Conservation (phyloP, 2,113 vertebrate genomes). For the Otolemur garnettii region DNA sequence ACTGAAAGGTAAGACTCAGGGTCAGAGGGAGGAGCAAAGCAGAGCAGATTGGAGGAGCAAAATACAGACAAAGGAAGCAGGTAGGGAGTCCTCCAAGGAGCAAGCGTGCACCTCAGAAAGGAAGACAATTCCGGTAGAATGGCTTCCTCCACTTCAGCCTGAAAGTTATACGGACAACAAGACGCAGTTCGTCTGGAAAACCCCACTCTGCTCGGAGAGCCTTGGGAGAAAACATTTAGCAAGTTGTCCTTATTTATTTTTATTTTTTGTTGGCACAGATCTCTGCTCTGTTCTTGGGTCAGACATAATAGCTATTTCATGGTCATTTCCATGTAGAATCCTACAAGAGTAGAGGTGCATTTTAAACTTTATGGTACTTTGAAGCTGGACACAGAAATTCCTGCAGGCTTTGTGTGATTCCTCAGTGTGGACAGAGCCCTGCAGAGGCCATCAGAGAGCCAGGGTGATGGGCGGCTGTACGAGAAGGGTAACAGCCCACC, state of each 20-base stretch:
- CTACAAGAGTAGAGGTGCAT: not conserved
- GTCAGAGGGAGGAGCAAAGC: not conserved
- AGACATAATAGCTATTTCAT: fast-evolving
- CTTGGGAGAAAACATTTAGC: not conserved
- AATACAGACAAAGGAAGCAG: not conserved
- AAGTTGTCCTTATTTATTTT: not conserved
- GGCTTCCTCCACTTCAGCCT: not conserved
- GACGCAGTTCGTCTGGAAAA: not conserved
- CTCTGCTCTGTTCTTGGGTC: too few species aligned
- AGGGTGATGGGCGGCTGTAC: fast-evolving
- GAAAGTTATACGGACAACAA: not conserved
- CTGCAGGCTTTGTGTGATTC: not conserved
- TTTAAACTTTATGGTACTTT: not conserved
- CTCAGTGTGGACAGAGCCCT: not conserved
- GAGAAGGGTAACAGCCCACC: fast-evolving
- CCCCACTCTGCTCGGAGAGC: not conserved
- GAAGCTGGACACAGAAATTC: not conserved
- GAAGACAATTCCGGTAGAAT: not conserved
- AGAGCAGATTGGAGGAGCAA: not conserved
- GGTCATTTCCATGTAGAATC: not conserved
- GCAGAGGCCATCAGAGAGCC: not conserved
- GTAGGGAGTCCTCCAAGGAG: not conserved
- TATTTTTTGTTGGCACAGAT: not conserved
- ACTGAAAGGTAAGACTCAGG: not conserved
- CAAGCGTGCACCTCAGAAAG: not conserved